phyloP scores from a whole-genome alignment of 1,140 invertebrate genomes.

The Episyrphus balteatus region DNA sequence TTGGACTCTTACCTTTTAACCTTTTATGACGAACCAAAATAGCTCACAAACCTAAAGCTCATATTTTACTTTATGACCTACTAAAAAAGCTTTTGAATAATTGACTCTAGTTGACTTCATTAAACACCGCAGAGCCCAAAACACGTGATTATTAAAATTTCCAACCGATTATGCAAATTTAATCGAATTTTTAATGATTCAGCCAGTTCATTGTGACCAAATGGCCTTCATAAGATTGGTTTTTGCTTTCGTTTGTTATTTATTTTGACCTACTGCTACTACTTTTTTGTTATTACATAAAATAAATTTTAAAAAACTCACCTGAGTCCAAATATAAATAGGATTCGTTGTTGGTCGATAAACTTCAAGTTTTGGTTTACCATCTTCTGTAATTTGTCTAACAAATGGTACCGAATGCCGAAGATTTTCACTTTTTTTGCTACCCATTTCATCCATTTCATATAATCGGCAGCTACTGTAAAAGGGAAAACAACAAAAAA shows the following conservation, averaged over 20 bases:
- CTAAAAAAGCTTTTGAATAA: no score
- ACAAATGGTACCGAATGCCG: conserved; percentile 45
- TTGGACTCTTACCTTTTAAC: no score
- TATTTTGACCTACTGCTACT: neutral
- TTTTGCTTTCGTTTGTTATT: neutral
- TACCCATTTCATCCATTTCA: conserved; percentile 48
- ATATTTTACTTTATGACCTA: no score
- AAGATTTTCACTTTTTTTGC: conserved; percentile 44
- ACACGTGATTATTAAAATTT: no score
- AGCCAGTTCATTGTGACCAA: neutral
- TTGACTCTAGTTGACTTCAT: no score
- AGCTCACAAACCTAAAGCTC: no score
- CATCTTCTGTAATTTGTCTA: conserved; percentile 40
- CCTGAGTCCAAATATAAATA: conserved; percentile 46
- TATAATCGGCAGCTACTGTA: conserved; percentile 30
- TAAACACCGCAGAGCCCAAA: no score
- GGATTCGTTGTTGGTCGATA: conserved; percentile 43
- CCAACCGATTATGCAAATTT: neutral
- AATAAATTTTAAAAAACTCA: conserved; percentile 15
- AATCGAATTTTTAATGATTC: neutral
- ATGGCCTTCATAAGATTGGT: no score
- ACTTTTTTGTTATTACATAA: no score
- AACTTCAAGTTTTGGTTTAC: conserved; percentile 36
- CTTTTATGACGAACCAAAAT: no score
- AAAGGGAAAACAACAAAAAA: conserved; percentile 9